These are phyloP conservation scores for Trichonephila clavata DNA, from an alignment of 1,140 invertebrate genomes.

Conservation along the genomic window DNA sequence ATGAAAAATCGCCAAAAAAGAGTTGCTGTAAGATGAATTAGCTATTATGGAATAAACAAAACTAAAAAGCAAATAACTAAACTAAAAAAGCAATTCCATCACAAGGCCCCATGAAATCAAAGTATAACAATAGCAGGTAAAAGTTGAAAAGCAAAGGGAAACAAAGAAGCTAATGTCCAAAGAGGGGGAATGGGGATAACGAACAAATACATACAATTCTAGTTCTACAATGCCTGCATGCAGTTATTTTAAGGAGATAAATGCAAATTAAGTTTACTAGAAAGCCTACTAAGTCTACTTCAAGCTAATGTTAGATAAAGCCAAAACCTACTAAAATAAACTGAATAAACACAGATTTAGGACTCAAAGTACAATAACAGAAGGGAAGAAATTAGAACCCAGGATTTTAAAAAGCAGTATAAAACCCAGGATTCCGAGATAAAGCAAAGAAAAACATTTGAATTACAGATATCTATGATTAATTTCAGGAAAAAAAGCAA, in stretches of 20 bases:
- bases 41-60: background rate
- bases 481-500: constrained; percentile 12
- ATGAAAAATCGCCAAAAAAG: background rate
- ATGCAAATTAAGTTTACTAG: background rate
- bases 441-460: background rate
- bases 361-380: background rate
- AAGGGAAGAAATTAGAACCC: background rate
- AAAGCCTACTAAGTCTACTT: background rate
- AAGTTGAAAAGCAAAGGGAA: constrained; percentile 10
- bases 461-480: background rate
- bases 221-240: background rate
- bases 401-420: constrained; percentile 7
- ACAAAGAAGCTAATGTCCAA: background rate
- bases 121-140: background rate
- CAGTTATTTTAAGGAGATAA: constrained; percentile 25
- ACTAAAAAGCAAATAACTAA: constrained; percentile 31
- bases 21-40: background rate
- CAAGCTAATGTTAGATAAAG: background rate
- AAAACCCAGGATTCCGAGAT: background rate
- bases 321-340: constrained; percentile 9
- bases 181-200: background rate
- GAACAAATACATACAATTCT: background rate
- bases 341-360: background rate
- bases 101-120: background rate
- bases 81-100: background rate